phyloP scores from a whole-genome alignment of 2,113 vertebrate genomes.

The Irena cyanogastra region DNA sequence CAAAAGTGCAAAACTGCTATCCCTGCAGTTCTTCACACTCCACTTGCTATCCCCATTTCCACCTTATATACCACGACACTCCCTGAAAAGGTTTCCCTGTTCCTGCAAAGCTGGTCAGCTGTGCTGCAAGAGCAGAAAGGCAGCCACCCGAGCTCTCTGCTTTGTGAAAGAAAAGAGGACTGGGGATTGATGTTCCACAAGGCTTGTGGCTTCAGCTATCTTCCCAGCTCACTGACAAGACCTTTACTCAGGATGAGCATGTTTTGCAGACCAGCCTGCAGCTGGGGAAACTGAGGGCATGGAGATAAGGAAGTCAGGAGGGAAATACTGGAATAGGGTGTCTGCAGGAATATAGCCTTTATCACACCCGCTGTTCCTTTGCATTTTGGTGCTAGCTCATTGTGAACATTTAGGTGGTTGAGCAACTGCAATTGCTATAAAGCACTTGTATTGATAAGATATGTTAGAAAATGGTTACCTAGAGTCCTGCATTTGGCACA shows the following conservation, averaged over 20 bases:
- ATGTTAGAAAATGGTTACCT: neutral
- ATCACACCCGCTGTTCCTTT: accelerated
- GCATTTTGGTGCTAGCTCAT: neutral
- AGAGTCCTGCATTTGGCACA: neutral
- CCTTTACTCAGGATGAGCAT: neutral
- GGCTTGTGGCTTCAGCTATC: neutral
- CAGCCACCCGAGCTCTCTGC: neutral
- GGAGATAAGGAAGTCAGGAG: neutral
- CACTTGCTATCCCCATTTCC: neutral
- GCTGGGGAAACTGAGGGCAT: neutral
- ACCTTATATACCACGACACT: accelerated
- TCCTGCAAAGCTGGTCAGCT: neutral
- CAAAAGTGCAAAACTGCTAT: neutral
- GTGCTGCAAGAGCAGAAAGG: neutral
- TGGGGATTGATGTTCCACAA: neutral
- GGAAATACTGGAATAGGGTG: neutral
- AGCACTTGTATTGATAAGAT: neutral
- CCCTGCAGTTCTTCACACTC: neutral
- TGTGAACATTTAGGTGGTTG: neutral
- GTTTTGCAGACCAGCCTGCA: neutral
- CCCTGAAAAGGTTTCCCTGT: neutral
- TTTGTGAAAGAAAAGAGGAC: neutral
- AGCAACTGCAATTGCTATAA: neutral
- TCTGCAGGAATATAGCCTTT: neutral
- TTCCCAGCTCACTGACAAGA: neutral